A percentile compares a stretch with the other conserved stretches of the same genome.
Conservation (phyloP, 2,113 vertebrate genomes). For the Holacanthus passer region DNA sequence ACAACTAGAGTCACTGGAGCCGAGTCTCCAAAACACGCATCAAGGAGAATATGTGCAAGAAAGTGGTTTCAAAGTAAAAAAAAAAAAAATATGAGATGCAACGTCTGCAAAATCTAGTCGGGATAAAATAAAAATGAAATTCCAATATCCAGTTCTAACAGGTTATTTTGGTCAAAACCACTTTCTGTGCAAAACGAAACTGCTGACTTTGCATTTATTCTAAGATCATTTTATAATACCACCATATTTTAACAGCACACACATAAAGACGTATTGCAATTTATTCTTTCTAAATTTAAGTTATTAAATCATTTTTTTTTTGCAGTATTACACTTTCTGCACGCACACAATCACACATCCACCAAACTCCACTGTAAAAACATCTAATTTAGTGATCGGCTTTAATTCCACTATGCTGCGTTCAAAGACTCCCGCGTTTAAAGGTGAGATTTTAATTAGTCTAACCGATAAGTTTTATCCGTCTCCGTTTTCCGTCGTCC, state of each 20-base stretch:
- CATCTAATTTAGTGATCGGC: neutral
- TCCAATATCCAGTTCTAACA: slow-evolving; percentile 2
- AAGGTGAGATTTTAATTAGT: slow-evolving; percentile 27
- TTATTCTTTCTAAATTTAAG: neutral
- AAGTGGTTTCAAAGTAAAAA: slow-evolving; percentile 7
- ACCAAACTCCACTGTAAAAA: neutral
- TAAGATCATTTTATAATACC: slow-evolving; percentile 12
- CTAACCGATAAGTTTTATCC: slow-evolving; percentile 24
- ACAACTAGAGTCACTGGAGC: neutral
- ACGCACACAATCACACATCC: no score
- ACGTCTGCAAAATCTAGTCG: neutral
- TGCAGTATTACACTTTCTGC: no score
- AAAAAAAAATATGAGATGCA: neutral
- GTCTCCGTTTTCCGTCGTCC: slow-evolving; percentile 63
- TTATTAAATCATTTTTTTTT: neutral
- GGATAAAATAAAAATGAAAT: slow-evolving; percentile 3
- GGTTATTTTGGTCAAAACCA: slow-evolving; percentile 22
- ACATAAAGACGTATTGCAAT: slow-evolving; percentile 13
- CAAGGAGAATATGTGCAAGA: slow-evolving; percentile 8
- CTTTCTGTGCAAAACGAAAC: slow-evolving; percentile 18
- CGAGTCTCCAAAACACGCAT: slow-evolving; percentile 14
- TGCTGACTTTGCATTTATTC: slow-evolving; percentile 31
- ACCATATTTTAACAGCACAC: slow-evolving; percentile 4
- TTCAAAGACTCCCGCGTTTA: neutral
- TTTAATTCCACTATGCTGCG: slow-evolving; percentile 19